These are phyloP conservation scores for Gastracanthus pulcherrimus DNA, from an alignment of 2,888 invertebrate genomes.

Conservation along the genomic window DNA sequence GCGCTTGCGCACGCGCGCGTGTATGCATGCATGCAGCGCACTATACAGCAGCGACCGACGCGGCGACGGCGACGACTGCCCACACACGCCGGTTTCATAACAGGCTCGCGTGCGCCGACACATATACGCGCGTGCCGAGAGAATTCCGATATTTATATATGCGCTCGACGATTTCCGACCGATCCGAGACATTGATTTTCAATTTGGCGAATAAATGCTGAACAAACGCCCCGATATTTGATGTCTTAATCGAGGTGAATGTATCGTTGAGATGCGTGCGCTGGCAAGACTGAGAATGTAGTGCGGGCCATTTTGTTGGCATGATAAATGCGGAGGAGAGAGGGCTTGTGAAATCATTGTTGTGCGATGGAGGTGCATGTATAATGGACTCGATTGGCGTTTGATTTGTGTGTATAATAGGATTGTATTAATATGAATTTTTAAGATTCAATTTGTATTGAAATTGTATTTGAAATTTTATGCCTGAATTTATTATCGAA, in stretches of 20 bases:
- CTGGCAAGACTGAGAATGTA: background rate
- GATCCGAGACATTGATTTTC: background rate
- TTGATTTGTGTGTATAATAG: too few species aligned
- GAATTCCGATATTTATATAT: slow-evolving; percentile 2
- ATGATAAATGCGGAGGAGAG: background rate
- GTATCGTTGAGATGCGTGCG: background rate
- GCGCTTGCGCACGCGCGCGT: background rate
- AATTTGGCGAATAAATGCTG: background rate
- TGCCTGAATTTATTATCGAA: too few species aligned
- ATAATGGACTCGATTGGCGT: too few species aligned
- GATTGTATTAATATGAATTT: too few species aligned
- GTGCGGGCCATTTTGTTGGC: too few species aligned
- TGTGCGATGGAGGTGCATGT: too few species aligned
- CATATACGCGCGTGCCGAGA: background rate
- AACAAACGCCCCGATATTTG: background rate
- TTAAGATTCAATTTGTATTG: too few species aligned
- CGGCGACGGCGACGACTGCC: too few species aligned
- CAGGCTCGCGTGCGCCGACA: background rate
- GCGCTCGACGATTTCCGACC: background rate
- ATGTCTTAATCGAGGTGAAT: background rate
- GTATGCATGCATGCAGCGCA: too few species aligned
- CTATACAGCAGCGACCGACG: too few species aligned
- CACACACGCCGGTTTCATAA: slow-evolving; percentile 27
- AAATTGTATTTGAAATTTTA: too few species aligned
- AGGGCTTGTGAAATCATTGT: too few species aligned